Evolutionary conservation across 2,113 vertebrate genomes (phyloP), one percentile per base, ranked within the genome.

Genomic region (Cottus gobio): DNA sequence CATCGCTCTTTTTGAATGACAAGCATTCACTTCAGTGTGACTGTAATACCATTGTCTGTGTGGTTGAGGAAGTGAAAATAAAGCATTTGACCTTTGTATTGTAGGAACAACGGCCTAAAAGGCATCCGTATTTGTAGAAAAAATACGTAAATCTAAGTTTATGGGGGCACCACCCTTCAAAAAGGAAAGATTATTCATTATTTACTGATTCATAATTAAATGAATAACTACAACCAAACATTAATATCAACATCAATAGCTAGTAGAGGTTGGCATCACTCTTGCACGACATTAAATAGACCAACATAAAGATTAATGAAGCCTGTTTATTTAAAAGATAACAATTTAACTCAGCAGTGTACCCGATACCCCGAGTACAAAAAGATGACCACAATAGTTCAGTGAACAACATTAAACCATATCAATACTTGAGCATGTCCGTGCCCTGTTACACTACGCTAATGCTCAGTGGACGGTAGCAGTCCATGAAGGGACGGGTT

Each of bases 81-180:
- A 89, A 92, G 86, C 83, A 92, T 93, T 94, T 92, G 93, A 93
- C 93, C 92, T 94, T 91, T 92, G 91, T 79, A 18, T 31, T 58
- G 15, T 58, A 30, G 28, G 28, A 31, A 31, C 57, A 58, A 31
- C 15, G 57, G 57, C 57, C 31, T 31, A 28, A 57, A 7, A 28
- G 54, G 54, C 54, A 28, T 28, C 22, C 18, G 28, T 31, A 58
- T 58, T 58, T 30, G 13, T 16, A 30, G 5, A 13, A 28, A 30
- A 58, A 7, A 24, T 30, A 30, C 56, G 18, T 30, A 0, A 13
- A 12, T 26, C 4, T 15, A 30, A 58, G 56, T 57, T 57, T 15
- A 13, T 57, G 5, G 26, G 28, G 26, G 26, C 24, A 58, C 26
- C 56, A 3, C 6, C 26, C 56, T 30, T 58, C 26, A 58, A 30